phyloP scores from a whole-genome alignment of 2,888 invertebrate species.

The Mantis religiosa region DNA sequence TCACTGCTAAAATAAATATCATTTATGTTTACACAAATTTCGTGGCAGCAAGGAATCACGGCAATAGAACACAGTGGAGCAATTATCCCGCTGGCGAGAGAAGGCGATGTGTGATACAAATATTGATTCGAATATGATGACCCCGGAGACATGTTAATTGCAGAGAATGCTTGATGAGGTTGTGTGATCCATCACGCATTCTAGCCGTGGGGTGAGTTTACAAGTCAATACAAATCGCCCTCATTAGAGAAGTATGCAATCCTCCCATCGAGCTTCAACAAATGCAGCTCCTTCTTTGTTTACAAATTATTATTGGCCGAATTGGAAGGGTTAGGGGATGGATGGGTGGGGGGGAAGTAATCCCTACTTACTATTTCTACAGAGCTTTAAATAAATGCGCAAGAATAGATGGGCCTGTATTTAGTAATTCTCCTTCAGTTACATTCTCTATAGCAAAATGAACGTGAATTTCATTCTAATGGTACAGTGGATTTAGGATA shows the following conservation, averaged over 20 bases:
- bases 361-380: too few species aligned
- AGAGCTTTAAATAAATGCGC: too few species aligned
- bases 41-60: not conserved
- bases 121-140: constrained; percentile 16
- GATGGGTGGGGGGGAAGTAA: too few species aligned
- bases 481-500: too few species aligned
- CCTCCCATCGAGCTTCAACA: too few species aligned
- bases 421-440: too few species aligned
- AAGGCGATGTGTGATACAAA: not conserved
- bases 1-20: not conserved
- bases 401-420: too few species aligned
- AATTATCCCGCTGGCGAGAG: not conserved
- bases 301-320: too few species aligned
- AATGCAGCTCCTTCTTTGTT: too few species aligned
- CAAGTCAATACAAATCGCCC: not conserved
- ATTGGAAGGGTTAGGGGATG: too few species aligned
- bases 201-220: not conserved
- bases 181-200: not conserved
- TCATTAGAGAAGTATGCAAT: not conserved
- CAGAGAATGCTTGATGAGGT: constrained; percentile 12
- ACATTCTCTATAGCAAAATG: too few species aligned
- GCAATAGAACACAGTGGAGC: not conserved
- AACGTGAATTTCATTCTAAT: too few species aligned
- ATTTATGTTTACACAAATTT: not conserved
- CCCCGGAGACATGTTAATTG: constrained; percentile 17